A percentile compares a stretch with the other conserved stretches of the same genome.
Evolutionary conservation across 2,113 vertebrate species (phyloP).

Genomic region (Malurus elegans): DNA sequence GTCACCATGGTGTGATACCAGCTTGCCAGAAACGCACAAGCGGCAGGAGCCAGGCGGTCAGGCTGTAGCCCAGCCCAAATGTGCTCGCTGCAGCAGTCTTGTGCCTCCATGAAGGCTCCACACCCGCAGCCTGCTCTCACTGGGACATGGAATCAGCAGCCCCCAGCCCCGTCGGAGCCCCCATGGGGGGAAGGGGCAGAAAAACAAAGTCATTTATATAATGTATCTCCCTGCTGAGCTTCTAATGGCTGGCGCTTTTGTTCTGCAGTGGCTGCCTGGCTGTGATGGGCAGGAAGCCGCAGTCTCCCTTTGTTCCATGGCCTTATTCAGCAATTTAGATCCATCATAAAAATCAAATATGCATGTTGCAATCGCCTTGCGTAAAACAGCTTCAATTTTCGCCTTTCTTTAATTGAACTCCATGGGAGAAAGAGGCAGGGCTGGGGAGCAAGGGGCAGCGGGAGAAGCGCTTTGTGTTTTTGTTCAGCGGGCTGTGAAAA

Average conservation of each 20-base stretch:
- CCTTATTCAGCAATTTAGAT: slow-evolving; percentile 80
- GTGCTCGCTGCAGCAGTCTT: fast-evolving
- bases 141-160: slow-evolving; percentile 38
- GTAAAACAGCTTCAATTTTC: slow-evolving; percentile 76
- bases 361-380: slow-evolving; percentile 74
- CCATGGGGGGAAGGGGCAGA: slow-evolving; percentile 57
- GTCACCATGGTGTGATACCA: not conserved
- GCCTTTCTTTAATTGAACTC: slow-evolving; percentile 76
- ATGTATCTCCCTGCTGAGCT: slow-evolving; percentile 77
- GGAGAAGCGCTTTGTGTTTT: slow-evolving; percentile 70
- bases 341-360: slow-evolving; percentile 82
- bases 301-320: slow-evolving; percentile 74
- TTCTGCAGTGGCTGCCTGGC: slow-evolving; percentile 70
- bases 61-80: fast-evolving
- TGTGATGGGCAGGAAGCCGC: slow-evolving; percentile 75
- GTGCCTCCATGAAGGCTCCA: fast-evolving
- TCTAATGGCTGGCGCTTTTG: slow-evolving; percentile 77
- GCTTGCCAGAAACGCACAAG: not conserved
- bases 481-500: slow-evolving; percentile 73
- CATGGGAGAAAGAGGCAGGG: slow-evolving; percentile 69
- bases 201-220: slow-evolving; percentile 79
- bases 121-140: not conserved
- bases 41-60: not conserved
- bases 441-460: slow-evolving; percentile 55
- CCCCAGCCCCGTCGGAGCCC: slow-evolving; percentile 50